Percentiles rank a stretch among this genome's conserved stretches.
Conservation (phyloP, 2,797 vertebrate genomes). For the Emys orbicularis region DNA sequence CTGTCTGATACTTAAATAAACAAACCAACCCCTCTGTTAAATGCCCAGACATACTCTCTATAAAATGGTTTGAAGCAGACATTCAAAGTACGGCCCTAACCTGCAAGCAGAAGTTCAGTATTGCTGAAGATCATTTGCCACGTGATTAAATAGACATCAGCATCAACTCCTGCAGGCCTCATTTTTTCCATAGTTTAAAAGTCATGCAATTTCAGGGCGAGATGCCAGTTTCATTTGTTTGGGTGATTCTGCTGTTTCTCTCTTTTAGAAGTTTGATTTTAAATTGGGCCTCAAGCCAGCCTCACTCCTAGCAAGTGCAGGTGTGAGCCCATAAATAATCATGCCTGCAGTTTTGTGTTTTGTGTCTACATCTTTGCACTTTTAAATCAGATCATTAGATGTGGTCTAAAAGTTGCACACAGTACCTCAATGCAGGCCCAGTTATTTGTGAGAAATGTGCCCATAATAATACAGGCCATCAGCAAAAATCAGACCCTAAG, state of each 20-base stretch:
- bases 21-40: background rate
- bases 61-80: constrained; percentile 16
- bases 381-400: background rate
- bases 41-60: constrained; percentile 30
- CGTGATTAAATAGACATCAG: background rate
- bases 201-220: background rate
- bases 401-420: background rate
- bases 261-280: background rate
- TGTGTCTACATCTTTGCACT: background rate
- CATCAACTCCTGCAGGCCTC: background rate
- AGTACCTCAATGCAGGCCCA: background rate
- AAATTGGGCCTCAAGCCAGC: background rate
- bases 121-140: constrained; percentile 42
- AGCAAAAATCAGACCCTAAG: background rate
- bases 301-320: background rate
- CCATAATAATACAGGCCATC: background rate
- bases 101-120: background rate
- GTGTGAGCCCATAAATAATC: background rate
- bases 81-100: constrained; percentile 16
- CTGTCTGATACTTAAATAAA: background rate
- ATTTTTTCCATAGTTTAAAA: constrained; percentile 21
- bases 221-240: constrained; percentile 39
- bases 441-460: background rate
- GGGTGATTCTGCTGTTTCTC: background rate
- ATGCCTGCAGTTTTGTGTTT: background rate